Conservation (phyloP, 2,113 vertebrate species). For the Colaptes auratus region DNA sequence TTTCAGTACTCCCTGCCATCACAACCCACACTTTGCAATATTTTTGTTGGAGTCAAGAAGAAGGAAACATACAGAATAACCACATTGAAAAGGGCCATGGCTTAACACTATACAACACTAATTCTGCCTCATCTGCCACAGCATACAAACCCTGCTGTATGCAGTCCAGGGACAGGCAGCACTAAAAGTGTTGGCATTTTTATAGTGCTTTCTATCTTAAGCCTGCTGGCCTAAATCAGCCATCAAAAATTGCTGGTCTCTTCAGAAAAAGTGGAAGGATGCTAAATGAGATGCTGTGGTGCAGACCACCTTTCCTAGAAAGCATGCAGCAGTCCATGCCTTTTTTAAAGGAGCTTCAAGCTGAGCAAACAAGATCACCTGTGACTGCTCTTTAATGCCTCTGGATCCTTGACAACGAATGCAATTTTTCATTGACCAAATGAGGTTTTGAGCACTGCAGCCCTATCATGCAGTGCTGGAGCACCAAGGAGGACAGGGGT, state of each 20-base stretch:
- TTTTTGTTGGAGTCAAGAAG: constrained; percentile 49
- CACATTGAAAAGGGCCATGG: constrained; percentile 9
- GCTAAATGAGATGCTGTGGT: not conserved
- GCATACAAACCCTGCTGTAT: not conserved
- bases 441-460: not conserved
- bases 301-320: not conserved
- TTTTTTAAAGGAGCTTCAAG: not conserved
- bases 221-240: not conserved
- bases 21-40: constrained; percentile 34
- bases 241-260: not conserved
- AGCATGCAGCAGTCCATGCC: not conserved
- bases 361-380: not conserved
- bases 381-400: not conserved
- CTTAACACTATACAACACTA: constrained; percentile 50
- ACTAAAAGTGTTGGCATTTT: constrained; percentile 20
- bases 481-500: not conserved
- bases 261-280: not conserved
- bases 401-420: not conserved
- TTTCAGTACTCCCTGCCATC: constrained; percentile 35
- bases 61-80: constrained; percentile 35
- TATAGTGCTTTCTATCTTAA: constrained; percentile 23
- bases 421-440: not conserved
- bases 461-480: not conserved
- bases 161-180: not conserved
- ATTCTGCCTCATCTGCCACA: constrained; percentile 20